Evolutionary conservation across 1,140 invertebrate species (phyloP), one percentile per base, ranked within the genome.

Genomic region (Lepeophtheirus salmonis): DNA sequence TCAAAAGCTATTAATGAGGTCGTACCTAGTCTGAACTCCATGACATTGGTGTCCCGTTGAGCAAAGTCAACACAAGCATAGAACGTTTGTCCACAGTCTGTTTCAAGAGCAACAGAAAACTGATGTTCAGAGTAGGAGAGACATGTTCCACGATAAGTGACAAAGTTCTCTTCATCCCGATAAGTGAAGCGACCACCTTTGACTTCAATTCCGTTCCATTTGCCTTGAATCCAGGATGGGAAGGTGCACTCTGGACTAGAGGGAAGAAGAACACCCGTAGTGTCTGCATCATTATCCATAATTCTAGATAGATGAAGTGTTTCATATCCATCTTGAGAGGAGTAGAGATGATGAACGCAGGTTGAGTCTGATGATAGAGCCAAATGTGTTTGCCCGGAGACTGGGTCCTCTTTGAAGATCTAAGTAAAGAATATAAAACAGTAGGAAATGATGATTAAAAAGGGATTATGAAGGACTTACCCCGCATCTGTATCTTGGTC

Each of bases 291-390:
- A 17, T 50, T 50, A 13, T 52, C 23, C 10, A 18, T 64, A 16
- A 68, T 67, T 16, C 69, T 68, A 52, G 68, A 76, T 14, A 82
- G 68, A 2, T 74, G 69, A 22, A 81, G 67, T 10, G 75, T 78
- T 65, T 82, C 80, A 64, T 76, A 79, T 24, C 80, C 80, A 58
- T 68, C 70, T 4, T 74, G 77, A 1, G 80, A 70, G 64, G 76
- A 79, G 18, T 73, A 66, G n/a, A 82, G 70, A 64, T 79, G 73
- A 50, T 74, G 72, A 10, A 69, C 72, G 63, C 81, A 83, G 20
- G 80, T 81, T 0, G 80, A 82, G 66, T 83, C 81, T 20, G 75
- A 77, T 64, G 80, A 80, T 16, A 83, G 73, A 0, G 80, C 75
- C 65, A 83, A 72, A 61, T 76, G 73, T 1, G 79, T 77, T 58